These are phyloP conservation scores for Apis laboriosa DNA, from an alignment of 1,140 invertebrate species.

Conservation along the genomic window DNA sequence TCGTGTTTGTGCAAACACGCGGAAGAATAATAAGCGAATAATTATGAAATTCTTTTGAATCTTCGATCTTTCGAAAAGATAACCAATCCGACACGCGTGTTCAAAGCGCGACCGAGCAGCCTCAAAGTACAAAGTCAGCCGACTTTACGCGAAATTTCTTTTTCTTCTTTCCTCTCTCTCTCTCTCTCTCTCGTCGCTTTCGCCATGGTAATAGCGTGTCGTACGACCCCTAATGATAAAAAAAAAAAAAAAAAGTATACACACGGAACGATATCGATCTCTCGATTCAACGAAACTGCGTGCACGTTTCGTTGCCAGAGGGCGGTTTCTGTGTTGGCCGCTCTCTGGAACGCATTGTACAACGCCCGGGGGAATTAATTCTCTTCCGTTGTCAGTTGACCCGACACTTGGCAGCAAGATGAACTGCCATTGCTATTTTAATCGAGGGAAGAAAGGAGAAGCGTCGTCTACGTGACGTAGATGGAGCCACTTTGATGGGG, in stretches of 20 bases:
- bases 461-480: neutral
- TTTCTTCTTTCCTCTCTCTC: neutral
- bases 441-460: neutral
- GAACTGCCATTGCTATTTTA: conserved; percentile 15
- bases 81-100: too few species aligned
- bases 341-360: conserved; percentile 10
- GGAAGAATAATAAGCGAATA: too few species aligned
- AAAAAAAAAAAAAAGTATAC: neutral
- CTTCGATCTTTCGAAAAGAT: neutral
- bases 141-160: neutral
- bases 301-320: conserved; percentile 25
- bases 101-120: too few species aligned
- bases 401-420: conserved; percentile 7
- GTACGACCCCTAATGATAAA: conserved; percentile 36
- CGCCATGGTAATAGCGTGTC: conserved; percentile 10
- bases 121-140: neutral
- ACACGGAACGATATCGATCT: conserved; percentile 50
- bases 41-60: too few species aligned
- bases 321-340: neutral
- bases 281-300: conserved; percentile 50
- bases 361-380: conserved; percentile 31
- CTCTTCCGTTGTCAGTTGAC: conserved; percentile 25
- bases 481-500: neutral
- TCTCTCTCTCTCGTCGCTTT: neutral
- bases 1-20: too few species aligned